A percentile compares a stretch with the other conserved stretches of the same genome.
Conservation (phyloP, 2,888 invertebrate species). For the Chaetogeoica ovagalla region DNA sequence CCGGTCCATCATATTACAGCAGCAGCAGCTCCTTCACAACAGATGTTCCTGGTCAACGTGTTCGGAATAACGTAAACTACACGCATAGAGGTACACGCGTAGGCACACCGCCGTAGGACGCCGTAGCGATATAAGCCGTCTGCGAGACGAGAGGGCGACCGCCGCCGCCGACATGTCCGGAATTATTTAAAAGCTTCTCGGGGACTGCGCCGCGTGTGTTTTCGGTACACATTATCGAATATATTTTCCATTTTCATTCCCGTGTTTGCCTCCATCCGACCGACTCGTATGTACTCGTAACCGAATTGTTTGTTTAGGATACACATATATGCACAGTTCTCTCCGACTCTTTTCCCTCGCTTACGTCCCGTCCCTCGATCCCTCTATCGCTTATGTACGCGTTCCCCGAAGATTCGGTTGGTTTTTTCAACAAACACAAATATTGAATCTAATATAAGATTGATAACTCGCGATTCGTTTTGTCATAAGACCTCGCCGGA, state of each 20-base stretch:
- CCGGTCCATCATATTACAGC: background rate
- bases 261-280: background rate
- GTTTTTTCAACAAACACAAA: conserved; percentile 38
- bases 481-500: background rate
- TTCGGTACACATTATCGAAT: conserved; percentile 45
- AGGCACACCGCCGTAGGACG: background rate
- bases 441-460: conserved; percentile 34
- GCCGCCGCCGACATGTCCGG: conserved; percentile 16
- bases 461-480: conserved; percentile 29
- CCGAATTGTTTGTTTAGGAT: conserved; percentile 49
- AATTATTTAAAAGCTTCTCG: conserved; percentile 42
- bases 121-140: background rate
- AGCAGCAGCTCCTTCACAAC: conserved; percentile 19
- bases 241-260: conserved; percentile 41
- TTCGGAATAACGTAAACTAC: conserved; percentile 19
- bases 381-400: background rate
- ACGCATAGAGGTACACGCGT: background rate
- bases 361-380: too few relatives aligned
- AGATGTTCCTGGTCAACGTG: conserved; percentile 51
- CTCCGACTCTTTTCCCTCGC: background rate
- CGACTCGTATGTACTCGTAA: conserved; percentile 1
- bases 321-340: background rate
- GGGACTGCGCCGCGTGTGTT: background rate
- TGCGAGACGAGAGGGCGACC: background rate
- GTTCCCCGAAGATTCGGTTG: conserved; percentile 12